Evolutionary conservation across 37 sponge, comb jelly and placozoan genomes (phyloP), one percentile per base, ranked within the genome.

Genomic region (Mnemiopsis leidyi): DNA sequence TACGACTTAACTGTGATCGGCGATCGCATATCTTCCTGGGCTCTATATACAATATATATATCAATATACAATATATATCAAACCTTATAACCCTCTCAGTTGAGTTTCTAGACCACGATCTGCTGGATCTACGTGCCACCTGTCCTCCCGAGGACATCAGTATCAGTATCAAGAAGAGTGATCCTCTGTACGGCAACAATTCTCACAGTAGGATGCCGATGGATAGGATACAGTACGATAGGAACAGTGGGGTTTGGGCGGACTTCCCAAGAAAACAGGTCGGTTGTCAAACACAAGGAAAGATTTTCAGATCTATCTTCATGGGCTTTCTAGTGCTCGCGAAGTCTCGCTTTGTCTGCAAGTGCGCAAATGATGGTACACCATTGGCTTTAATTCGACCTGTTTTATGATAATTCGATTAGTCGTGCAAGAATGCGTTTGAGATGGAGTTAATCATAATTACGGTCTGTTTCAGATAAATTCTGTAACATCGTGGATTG

Each of bases 401-500:
- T n/a, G n/a, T n/a, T n/a, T n/a, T n/a, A n/a, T n/a, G n/a, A n/a
- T n/a, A n/a, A n/a, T n/a, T n/a, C n/a, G n/a, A n/a, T n/a, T 48
- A 48, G 61, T 48, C 61, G 13, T 48, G 13, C 13, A 13, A 18
- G 5, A 48, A 48, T 48, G 61, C 61, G 5, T 48, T 48, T 48
- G 9, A 48, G 13, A 48, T 13, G 13, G 13, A 48, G 61, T 48
- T 48, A 48, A 48, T 48, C 5, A 48, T 48, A 18, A 48, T 18
- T 48, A 48, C 13, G 61, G 5, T 18, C 13, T 48, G 13, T 48
- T 23, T 23, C 82, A 94, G 95, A 93, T 98, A 93, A 98, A 98
- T 68, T 96, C 97, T 73, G 97, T 98, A 92, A 97, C 96, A 13
- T 97, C 98, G 0, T 98, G 96, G 96, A 92, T 98, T 28, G 98